Conservation (phyloP, 2,113 vertebrate species). For the Erpornis zantholeuca region DNA sequence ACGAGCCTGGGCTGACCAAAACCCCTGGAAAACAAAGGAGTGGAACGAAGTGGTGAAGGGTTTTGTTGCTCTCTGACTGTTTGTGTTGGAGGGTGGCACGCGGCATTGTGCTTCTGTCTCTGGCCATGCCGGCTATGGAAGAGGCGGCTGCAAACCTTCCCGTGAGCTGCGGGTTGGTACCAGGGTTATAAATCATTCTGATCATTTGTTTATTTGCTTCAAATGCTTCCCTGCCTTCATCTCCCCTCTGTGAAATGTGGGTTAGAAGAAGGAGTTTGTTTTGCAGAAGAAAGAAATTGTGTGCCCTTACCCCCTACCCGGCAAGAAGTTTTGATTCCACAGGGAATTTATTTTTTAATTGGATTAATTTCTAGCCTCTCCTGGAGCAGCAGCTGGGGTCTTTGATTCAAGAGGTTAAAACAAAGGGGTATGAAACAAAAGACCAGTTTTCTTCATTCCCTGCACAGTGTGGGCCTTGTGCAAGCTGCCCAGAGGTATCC, state of each 20-base stretch:
- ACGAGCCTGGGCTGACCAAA: conserved; percentile 35
- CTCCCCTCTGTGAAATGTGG: background rate
- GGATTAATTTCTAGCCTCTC: conserved; percentile 62
- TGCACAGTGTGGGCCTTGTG: background rate
- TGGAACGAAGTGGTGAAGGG: conserved; percentile 47
- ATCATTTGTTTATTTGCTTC: background rate
- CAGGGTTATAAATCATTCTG: conserved; percentile 18
- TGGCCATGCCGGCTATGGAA: background rate
- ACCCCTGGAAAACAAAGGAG: conserved; percentile 53
- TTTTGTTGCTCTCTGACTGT: conserved; percentile 42
- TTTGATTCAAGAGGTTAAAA: conserved; percentile 62
- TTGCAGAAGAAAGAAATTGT: background rate
- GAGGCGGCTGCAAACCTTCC: background rate
- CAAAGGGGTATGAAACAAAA: conserved; percentile 56
- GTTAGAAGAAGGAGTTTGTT: conserved; percentile 19
- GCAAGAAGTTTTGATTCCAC: conserved; percentile 24
- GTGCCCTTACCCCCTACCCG: background rate
- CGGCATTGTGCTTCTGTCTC: conserved; percentile 22
- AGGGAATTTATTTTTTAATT: conserved; percentile 51
- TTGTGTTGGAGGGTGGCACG: conserved; percentile 4
- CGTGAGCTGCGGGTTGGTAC: background rate
- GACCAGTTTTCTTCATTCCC: conserved; percentile 33
- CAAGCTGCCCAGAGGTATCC: background rate
- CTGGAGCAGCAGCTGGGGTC: conserved; percentile 46
- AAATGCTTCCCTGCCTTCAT: background rate